A percentile compares a stretch with the other conserved stretches of the same genome.
Conservation (phyloP, 2,888 invertebrate species). For the Mesorhabditis sp. region DNA sequence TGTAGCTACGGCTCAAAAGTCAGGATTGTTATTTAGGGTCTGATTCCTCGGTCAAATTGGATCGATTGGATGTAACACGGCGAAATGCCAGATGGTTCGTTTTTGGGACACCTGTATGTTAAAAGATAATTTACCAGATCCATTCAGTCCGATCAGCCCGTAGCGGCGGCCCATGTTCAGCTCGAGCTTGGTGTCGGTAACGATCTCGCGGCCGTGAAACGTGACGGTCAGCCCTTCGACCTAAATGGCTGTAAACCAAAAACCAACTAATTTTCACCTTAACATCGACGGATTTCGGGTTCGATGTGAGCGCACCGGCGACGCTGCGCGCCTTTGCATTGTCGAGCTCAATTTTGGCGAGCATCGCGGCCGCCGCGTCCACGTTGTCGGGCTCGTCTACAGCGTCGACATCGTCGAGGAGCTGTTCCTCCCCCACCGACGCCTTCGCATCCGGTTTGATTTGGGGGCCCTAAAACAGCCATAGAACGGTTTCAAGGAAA, state of each 20-base stretch:
- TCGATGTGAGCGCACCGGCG: conserved; percentile 89
- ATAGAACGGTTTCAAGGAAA: too few relatives aligned
- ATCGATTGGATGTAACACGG: too few relatives aligned
- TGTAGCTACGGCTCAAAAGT: too few relatives aligned
- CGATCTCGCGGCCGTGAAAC: conserved; percentile 91
- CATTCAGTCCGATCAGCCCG: conserved; percentile 93
- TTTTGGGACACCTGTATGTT: too few relatives aligned
- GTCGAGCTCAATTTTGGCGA: conserved; percentile 69
- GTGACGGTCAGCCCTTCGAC: conserved; percentile 76
- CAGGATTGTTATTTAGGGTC: too few relatives aligned
- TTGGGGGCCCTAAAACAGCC: too few relatives aligned
- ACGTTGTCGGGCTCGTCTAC: conserved; percentile 12
- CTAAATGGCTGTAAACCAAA: conserved; percentile 10
- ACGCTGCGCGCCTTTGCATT: conserved; percentile 89
- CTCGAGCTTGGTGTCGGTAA: conserved; percentile 91
- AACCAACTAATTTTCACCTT: conserved; percentile 70
- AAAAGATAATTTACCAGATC: conserved; percentile 72
- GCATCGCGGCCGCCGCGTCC: conserved; percentile 45
- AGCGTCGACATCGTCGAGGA: too few relatives aligned
- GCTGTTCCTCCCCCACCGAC: too few relatives aligned
- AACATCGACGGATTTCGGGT: conserved; percentile 89
- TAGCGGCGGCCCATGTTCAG: conserved; percentile 94
- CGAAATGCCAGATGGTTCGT: too few relatives aligned
- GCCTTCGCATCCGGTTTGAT: too few relatives aligned
- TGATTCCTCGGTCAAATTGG: too few relatives aligned